phyloP scores from a whole-genome alignment of 2,888 invertebrate species.

The Sinohyriopsis cumingii region DNA sequence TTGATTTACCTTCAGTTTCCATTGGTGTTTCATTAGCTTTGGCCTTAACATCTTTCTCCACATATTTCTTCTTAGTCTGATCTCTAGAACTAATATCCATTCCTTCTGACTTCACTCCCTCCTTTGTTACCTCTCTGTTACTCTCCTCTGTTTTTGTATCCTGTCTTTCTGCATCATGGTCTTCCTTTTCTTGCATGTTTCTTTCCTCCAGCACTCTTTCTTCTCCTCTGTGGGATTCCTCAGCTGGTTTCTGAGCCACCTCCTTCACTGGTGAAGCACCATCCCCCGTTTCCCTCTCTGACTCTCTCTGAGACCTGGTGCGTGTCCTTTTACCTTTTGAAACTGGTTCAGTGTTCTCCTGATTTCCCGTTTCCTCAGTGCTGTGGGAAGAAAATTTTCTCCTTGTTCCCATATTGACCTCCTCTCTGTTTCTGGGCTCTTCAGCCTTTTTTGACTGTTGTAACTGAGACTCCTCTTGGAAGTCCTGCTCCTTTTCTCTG shows the following conservation, averaged over 20 bases:
- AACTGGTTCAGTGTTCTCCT: conserved; percentile 2
- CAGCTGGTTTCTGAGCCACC: conserved; percentile 5
- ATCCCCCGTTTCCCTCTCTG: conserved; percentile 1
- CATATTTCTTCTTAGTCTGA: conserved; percentile 2
- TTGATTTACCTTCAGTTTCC: conserved; percentile 1
- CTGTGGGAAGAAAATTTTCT: neutral
- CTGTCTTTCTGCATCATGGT: conserved; percentile 8
- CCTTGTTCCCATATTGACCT: neutral
- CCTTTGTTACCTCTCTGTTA: neutral
- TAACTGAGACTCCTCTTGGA: neutral
- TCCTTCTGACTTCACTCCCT: conserved; percentile 14
- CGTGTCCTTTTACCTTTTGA: neutral
- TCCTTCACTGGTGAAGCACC: neutral
- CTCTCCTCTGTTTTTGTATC: conserved; percentile 6
- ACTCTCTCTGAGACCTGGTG: conserved; percentile 2
- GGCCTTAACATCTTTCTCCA: neutral
- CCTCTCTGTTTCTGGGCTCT: conserved; percentile 18
- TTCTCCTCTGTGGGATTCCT: neutral
- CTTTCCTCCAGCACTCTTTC: conserved; percentile 2
- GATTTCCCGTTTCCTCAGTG: neutral
- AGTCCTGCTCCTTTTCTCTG: too few relatives aligned
- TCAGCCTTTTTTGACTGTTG: conserved; percentile 18
- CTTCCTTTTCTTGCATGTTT: conserved; percentile 4
- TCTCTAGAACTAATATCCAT: conserved; percentile 2
- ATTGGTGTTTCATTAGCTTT: neutral